Evolutionary conservation across 1,140 invertebrate genomes (phyloP), one percentile per base, ranked within the genome.

Genomic region (Drosophila ananassae): DNA sequence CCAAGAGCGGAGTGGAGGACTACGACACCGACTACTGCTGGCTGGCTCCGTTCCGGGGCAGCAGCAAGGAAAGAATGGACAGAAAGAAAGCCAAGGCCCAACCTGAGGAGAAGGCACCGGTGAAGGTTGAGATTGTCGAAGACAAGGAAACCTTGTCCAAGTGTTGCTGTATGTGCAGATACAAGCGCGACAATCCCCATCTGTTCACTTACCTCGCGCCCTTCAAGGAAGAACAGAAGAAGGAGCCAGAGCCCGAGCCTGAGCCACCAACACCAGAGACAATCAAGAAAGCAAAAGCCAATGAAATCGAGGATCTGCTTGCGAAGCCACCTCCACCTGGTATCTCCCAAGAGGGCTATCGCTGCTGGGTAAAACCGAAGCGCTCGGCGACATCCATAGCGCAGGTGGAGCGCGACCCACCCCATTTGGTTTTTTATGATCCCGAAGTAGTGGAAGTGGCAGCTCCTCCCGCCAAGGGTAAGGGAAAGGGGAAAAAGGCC

Each of bases 21-120:
- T 41, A 62, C 1, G 83, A 89, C 25, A 83, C 83, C 0, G 83
- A 89, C 32, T 89, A 44, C 24, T 89, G 84, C 13, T 89, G 62
- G 64, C 21, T 89, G 13, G 79, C 58, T 2, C 84, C 83, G 1
- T 66, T 89, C 22, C 63, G 79, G 2, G 64, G 57, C 10, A 55
- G 61, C 47, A 67, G 46, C 41, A 51, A 2, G 12, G 46, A 28
- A 10, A 22, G 41, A 7, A 37, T 61, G 41, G 47, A 30, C 3
- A 8, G 3, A 7, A 6, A 47, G 12, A 17, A 34, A 21, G 53
- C 57, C 2, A 8, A 47, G 25, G 13, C 12, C 8, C 1, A 30
- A 4, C 25, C 41, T 3, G 51, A 47, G 13, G 50, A 54, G 6
- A 69, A 69, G 0, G 17, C 1, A 24, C n/a, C 25, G 0, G 12